A percentile compares a stretch with the other conserved stretches of the same genome.
Conservation (phyloP, 2,113 vertebrate genomes). For the Dasyornis broadbenti region DNA sequence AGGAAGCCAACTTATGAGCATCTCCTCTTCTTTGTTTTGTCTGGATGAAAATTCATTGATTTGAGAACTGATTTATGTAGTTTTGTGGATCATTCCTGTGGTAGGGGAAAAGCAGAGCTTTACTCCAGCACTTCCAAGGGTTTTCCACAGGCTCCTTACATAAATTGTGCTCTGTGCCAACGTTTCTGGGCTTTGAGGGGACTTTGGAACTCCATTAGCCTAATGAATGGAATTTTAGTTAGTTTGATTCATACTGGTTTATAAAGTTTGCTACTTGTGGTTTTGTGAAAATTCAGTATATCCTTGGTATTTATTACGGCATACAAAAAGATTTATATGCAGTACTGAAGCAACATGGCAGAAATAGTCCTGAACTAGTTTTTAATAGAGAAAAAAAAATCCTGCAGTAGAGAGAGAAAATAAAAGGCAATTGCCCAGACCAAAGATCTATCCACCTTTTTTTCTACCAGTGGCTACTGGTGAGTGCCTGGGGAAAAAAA, state of each 20-base stretch:
- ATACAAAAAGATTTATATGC: background rate
- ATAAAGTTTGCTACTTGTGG: background rate
- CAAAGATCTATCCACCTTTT: background rate
- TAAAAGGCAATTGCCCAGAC: background rate
- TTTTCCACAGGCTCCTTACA: background rate
- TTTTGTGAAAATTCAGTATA: slow-evolving; percentile 21
- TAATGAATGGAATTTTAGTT: background rate
- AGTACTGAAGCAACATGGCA: background rate
- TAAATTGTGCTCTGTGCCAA: background rate
- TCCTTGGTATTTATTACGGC: background rate
- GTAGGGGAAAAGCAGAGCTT: background rate
- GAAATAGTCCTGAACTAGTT: background rate
- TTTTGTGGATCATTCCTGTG: slow-evolving; percentile 19
- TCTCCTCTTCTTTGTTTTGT: background rate
- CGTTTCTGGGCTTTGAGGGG: background rate
- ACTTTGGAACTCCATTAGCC: background rate
- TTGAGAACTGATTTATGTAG: background rate
- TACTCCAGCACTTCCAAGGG: background rate
- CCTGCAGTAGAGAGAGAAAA: background rate
- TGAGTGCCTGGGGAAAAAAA: background rate
- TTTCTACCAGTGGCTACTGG: background rate
- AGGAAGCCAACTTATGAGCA: background rate
- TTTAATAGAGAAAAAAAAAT: background rate
- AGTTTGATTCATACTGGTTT: slow-evolving; percentile 11
- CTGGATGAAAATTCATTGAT: background rate